A percentile compares a stretch with the other conserved stretches of the same genome.
Evolutionary conservation across 2,113 vertebrate species (phyloP).

Genomic region (Nothobranchius furzeri): DNA sequence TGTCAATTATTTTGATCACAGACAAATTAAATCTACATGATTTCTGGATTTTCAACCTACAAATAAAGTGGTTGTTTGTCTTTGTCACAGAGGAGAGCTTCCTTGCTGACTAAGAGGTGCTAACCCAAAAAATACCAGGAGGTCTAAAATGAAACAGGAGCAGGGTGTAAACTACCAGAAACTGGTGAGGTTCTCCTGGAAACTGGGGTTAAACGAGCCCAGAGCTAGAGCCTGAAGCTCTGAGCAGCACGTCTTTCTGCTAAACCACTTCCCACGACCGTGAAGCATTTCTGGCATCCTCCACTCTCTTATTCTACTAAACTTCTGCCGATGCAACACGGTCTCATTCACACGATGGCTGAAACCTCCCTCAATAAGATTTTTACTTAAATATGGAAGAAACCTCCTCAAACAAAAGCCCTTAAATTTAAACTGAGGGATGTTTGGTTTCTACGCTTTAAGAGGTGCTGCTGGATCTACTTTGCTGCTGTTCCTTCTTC

Average conservation of each 20-base stretch:
- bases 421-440: neutral
- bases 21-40: too few relatives aligned
- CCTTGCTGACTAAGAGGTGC: too few relatives aligned
- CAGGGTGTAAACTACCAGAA: slow-evolving; percentile 38
- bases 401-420: neutral
- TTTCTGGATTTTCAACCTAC: too few relatives aligned
- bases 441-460: neutral
- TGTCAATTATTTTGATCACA: too few relatives aligned
- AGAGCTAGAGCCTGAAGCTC: neutral
- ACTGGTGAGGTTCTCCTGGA: slow-evolving; percentile 43
- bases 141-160: neutral
- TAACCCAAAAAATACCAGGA: too few relatives aligned
- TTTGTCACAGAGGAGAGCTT: too few relatives aligned
- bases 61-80: too few relatives aligned
- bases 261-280: slow-evolving; percentile 61
- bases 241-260: neutral
- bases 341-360: neutral
- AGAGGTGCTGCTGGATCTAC: too few relatives aligned
- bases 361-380: neutral
- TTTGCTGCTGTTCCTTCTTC: too few relatives aligned
- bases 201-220: slow-evolving; percentile 22
- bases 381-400: neutral
- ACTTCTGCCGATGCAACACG: too few relatives aligned
- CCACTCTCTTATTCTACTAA: neutral
- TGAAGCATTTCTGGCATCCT: slow-evolving; percentile 1